phyloP scores from a whole-genome alignment of 2,113 vertebrate species.

The Trogon melanurus region DNA sequence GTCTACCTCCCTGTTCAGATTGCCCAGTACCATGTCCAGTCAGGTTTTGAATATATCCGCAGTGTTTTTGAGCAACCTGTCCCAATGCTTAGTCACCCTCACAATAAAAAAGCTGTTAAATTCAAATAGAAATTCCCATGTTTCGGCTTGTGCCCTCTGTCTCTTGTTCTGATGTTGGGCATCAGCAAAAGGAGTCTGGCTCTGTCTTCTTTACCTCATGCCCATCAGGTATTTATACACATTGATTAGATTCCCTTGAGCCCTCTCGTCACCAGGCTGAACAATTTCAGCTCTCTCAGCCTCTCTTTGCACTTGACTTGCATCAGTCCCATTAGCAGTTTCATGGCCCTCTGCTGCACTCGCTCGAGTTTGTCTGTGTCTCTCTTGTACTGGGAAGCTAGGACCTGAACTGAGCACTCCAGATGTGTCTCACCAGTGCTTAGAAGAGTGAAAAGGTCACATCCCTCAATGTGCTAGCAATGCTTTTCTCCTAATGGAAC shows the following conservation, averaged over 20 bases:
- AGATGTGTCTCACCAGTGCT: no score
- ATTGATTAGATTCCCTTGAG: background rate
- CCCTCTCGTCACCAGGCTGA: background rate
- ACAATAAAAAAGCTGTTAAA: background rate
- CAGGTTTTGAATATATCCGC: background rate
- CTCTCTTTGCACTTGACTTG: background rate
- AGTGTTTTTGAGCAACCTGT: no score
- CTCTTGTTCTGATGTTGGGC: background rate
- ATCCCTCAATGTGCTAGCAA: background rate
- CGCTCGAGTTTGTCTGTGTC: accelerated
- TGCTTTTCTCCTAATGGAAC: background rate
- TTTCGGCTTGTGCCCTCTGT: background rate
- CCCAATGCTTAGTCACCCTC: no score
- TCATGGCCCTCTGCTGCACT: background rate
- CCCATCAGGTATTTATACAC: background rate
- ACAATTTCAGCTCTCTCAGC: background rate
- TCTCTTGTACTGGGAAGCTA: background rate
- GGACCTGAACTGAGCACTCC: background rate
- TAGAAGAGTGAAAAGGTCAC: background rate
- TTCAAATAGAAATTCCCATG: background rate
- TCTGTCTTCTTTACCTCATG: background rate
- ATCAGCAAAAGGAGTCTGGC: background rate
- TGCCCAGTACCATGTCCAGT: background rate
- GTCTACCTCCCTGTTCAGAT: background rate
- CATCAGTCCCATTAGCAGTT: background rate